Percentiles rank a stretch among this genome's conserved stretches.
Conservation (phyloP, 2,113 vertebrate genomes). For the Sakesphorus luctuosus region DNA sequence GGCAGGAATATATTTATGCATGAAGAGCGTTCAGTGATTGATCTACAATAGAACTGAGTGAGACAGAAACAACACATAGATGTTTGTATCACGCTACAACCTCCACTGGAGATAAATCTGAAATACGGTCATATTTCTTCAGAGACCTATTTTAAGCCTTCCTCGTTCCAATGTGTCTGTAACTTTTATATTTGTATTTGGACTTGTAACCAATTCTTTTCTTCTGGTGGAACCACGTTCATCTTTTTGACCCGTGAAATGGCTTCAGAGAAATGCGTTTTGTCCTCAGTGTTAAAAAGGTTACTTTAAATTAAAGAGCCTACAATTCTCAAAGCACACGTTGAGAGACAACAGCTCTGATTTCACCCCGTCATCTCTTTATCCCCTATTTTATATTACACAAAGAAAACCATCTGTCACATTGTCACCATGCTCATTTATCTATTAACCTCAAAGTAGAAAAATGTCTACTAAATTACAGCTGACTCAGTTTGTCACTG, state of each 20-base stretch:
- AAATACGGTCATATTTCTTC: slow-evolving; percentile 13
- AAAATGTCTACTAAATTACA: background rate
- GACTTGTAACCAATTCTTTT: background rate
- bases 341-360: background rate
- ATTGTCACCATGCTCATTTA: background rate
- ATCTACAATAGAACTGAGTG: slow-evolving; percentile 19
- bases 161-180: background rate
- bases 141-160: background rate
- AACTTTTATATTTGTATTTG: background rate
- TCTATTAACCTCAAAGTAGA: background rate
- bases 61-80: slow-evolving; percentile 20
- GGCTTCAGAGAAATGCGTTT: background rate
- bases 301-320: background rate
- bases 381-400: background rate
- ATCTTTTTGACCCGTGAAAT: background rate
- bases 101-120: background rate
- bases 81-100: background rate
- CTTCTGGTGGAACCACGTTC: background rate
- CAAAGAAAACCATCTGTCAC: background rate
- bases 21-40: background rate
- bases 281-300: background rate
- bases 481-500: background rate
- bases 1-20: slow-evolving; percentile 30
- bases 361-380: background rate
- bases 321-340: background rate